These are phyloP conservation scores for Porites australiensis DNA, from an alignment of 64 coral and sea anemone genomes.

Conservation along the genomic window DNA sequence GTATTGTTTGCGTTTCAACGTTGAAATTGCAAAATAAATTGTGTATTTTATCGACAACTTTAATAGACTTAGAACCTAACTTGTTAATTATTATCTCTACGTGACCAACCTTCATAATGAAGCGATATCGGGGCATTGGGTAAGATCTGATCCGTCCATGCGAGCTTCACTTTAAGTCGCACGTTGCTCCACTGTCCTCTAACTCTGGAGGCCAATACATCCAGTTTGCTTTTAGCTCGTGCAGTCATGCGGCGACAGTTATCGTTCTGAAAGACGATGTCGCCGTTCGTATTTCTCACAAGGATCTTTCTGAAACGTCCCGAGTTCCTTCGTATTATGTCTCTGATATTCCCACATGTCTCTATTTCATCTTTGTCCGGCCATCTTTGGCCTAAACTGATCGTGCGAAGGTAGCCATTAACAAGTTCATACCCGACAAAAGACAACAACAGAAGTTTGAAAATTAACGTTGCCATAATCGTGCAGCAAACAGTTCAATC, in stretches of 20 bases:
- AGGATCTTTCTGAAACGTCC: slow-evolving; percentile 93
- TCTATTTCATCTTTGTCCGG: slow-evolving; percentile 74
- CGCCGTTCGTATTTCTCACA: slow-evolving; percentile 78
- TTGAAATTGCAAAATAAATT: neutral
- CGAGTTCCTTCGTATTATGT: slow-evolving; percentile 87
- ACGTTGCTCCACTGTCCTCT: slow-evolving; percentile 43
- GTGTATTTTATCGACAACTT: neutral
- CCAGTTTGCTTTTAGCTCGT: slow-evolving; percentile 89
- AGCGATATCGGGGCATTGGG: slow-evolving; percentile 42
- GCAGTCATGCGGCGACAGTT: slow-evolving; percentile 93
- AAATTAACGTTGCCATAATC: neutral
- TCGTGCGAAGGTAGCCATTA: neutral
- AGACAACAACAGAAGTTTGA: slow-evolving; percentile 11
- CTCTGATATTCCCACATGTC: slow-evolving; percentile 83
- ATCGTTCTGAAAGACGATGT: slow-evolving; percentile 75
- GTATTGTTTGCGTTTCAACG: no score
- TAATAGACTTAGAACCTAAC: neutral
- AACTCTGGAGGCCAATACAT: slow-evolving; percentile 78
- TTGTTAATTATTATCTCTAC: neutral
- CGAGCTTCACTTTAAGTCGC: slow-evolving; percentile 64
- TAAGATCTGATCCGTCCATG: slow-evolving; percentile 85
- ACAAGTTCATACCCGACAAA: neutral
- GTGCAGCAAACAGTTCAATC: neutral
- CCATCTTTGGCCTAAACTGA: slow-evolving; percentile 1
- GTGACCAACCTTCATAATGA: slow-evolving; percentile 92